Evolutionary conservation across 2,888 invertebrate species (phyloP), one percentile per base, ranked within the genome.

Genomic region (Pristionchus mayeri): DNA sequence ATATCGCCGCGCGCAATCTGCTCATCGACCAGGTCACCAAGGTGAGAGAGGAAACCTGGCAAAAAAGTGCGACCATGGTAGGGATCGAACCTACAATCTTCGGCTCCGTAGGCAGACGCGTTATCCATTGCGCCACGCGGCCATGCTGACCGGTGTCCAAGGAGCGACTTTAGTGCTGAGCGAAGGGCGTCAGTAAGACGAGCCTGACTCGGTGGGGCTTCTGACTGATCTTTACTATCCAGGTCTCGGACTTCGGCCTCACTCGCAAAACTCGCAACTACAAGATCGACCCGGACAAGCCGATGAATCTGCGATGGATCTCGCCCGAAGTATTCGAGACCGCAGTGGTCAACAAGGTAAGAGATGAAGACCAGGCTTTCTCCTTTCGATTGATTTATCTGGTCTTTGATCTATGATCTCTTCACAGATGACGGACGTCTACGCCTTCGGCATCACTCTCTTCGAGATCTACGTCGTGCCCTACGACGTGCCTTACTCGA

Each of bases 11-110:
- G 11, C 63, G 87, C 30, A 86, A 86, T 50, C 85, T 86, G n/a
- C 79, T 86, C 37, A 85, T 86, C 67, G 80, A 75, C 52, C 37
- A 48, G 21, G 54, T 71, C n/a, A 37, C 71, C 34, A 83, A 83
- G 83, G 83, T 83, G 9, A 34, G 34, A 2, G 0, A 27, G 1
- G 48, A 7, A n/a, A n/a, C n/a, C n/a, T n/a, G n/a, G n/a, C n/a
- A n/a, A n/a, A n/a, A n/a, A n/a, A n/a, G n/a, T 82, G 30, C 87
- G 87, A 87, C 86, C 85, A 81, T 75, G 88, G 86, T 91, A 91
- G 91, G 92, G 90, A 88, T 92, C 92, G 92, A 92, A 92, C 91
- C 91, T 91, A 88, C 90, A 92, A 92, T 92, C 92, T 92, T 91
- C 92, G 89, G 92, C 89, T 92, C 90, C 92, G 92, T 92, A 91